phyloP scores from a whole-genome alignment of 2,888 invertebrate genomes.

The Cyclophora punctaria region DNA sequence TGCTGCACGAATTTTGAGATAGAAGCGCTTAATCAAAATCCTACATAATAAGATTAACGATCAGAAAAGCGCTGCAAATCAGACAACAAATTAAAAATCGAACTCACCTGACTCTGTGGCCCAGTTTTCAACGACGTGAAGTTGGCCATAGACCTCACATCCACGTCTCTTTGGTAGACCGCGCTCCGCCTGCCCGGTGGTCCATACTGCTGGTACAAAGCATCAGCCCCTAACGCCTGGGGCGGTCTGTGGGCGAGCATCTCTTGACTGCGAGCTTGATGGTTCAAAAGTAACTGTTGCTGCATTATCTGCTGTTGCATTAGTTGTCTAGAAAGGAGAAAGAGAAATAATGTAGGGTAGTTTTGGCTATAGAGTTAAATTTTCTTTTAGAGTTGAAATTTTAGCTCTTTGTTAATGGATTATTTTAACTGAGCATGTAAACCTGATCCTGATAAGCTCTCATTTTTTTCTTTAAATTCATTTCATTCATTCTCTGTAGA shows the following conservation, averaged over 20 bases:
- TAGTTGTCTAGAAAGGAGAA: slow-evolving; percentile 41
- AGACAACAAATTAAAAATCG: too few species aligned
- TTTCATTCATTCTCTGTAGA: too few species aligned
- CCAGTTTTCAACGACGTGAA: slow-evolving; percentile 63
- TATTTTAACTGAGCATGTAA: too few species aligned
- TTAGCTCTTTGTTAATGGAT: too few species aligned
- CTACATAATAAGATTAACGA: too few species aligned
- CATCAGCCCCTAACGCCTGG: slow-evolving; percentile 63
- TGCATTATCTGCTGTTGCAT: slow-evolving; percentile 71
- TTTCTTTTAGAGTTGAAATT: too few species aligned
- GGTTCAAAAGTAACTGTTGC: slow-evolving; percentile 66
- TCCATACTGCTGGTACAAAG: slow-evolving; percentile 67
- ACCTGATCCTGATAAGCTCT: too few species aligned
- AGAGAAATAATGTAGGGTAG: neutral
- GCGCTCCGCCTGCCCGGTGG: slow-evolving; percentile 62
- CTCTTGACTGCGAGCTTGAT: slow-evolving; percentile 75
- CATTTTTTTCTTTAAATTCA: too few species aligned
- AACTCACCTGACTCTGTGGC: slow-evolving; percentile 51
- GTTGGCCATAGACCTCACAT: slow-evolving; percentile 62
- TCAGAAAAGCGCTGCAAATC: too few species aligned
- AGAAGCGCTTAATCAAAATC: too few species aligned
- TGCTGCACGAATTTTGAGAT: too few species aligned
- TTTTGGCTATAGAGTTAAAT: neutral
- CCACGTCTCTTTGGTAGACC: slow-evolving; percentile 60
- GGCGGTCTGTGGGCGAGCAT: slow-evolving; percentile 58